Evolutionary conservation across 1,140 invertebrate genomes (phyloP).

Genomic region (Steinernema khuongi): DNA sequence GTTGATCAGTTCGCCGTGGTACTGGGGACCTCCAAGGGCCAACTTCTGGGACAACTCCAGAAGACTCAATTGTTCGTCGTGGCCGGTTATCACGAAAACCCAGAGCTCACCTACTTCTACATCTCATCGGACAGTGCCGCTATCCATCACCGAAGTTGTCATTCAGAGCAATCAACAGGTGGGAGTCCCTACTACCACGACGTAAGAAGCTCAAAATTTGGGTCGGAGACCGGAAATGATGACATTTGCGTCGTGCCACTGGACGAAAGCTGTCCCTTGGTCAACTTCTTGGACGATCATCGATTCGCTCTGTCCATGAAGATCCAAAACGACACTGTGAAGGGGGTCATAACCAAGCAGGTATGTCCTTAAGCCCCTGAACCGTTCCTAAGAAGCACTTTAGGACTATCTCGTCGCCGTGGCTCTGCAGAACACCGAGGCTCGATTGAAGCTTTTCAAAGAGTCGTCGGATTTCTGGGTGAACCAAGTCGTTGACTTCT

Average conservation of each 20-base stretch:
- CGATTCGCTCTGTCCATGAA: conserved; percentile 44
- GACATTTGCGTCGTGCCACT: conserved; percentile 27
- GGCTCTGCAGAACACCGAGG: conserved; percentile 39
- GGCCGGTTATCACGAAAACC: conserved; percentile 37
- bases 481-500: conserved; percentile 43
- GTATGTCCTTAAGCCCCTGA: neutral
- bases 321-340: conserved; percentile 22
- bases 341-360: conserved; percentile 16
- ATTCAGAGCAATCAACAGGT: too few species aligned
- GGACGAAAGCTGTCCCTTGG: conserved; percentile 27
- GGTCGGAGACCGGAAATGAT: conserved; percentile 3
- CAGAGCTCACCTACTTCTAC: conserved; percentile 37
- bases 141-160: conserved; percentile 28
- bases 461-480: conserved; percentile 36
- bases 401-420: conserved; percentile 42
- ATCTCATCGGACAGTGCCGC: conserved; percentile 29
- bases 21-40: neutral
- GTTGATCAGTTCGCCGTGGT: conserved; percentile 21
- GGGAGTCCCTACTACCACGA: too few species aligned
- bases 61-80: conserved; percentile 39
- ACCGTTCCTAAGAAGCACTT: neutral
- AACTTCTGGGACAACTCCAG: conserved; percentile 23
- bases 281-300: conserved; percentile 33
- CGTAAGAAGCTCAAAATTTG: too few species aligned
- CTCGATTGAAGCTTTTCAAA: conserved; percentile 39